Base-by-base conservation (phyloP, 2,888 invertebrate genomes). In the Ophion slaviceki region DNA sequence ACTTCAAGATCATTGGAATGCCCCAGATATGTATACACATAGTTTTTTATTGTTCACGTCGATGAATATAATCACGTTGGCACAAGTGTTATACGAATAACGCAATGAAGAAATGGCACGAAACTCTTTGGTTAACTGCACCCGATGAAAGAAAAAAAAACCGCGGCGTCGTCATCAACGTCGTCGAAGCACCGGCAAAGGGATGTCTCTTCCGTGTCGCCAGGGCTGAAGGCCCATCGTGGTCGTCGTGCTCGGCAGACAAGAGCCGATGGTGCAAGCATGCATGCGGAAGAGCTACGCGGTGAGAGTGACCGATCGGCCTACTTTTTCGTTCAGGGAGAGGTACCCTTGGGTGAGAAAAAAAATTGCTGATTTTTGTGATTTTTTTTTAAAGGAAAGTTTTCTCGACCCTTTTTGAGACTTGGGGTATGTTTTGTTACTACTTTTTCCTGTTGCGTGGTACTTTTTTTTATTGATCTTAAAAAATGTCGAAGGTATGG, bases 241-340 rank as follows among this genome's bases (percentile, higher is more conserved):
- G 47, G 71, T 68, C 57, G 11, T 79, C 59, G 76, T 76, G 47
- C 62, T 45, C 72, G 61, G 28, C n/a, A 57, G 67, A 32, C 67
- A 57, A 71, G 76, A 75, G 53, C 79, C 64, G 70, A 75, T 68
- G 68, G 45, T 45, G 72, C 67, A 81, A 75, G 75, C 80, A 68
- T 77, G 57, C 77, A 68, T 40, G 36, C 24, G 53, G 40, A 66
- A 57, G 74, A 67, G 17, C 28, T 78, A 72, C 75, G 59, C 76
- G 61, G 40, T 68, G 66, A 75, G 82, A 82, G 53, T 77, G 76
- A 68, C 76, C 82, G 82, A 82, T 82, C 82, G 82, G 62, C 85
- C 85, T 82, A 82, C 82, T 86, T 86, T 86, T 85, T 80, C 57
- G 66, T 57, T 4, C 40, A 6, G 47, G 68, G 32, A 4, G 32